Evolutionary conservation across 2,113 vertebrate genomes (phyloP).

Genomic region (Anguilla rostrata): DNA sequence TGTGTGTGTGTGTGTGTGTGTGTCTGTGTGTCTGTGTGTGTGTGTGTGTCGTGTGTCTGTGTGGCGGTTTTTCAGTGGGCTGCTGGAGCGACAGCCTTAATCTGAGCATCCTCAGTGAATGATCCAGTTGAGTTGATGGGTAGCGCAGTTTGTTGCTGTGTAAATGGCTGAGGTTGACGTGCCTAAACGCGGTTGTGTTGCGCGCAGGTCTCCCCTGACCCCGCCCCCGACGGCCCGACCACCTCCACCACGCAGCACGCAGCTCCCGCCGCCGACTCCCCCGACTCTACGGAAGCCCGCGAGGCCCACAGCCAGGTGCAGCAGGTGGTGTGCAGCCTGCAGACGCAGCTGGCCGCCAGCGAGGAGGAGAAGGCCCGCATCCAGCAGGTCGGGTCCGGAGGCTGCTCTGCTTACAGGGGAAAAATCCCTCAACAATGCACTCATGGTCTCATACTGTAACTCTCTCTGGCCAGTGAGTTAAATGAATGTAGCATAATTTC

Average conservation of each 20-base stretch:
- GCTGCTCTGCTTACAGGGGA: neutral
- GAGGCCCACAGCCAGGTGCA: conserved; percentile 54
- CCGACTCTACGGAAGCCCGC: conserved; percentile 10
- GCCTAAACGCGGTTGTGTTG: neutral
- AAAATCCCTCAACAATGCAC: too few relatives aligned
- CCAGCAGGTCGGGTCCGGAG: conserved; percentile 61
- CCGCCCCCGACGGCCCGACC: neutral
- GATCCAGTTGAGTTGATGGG: neutral
- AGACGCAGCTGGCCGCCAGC: conserved; percentile 62
- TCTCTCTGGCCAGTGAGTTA: too few relatives aligned
- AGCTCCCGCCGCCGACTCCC: neutral
- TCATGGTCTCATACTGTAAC: too few relatives aligned
- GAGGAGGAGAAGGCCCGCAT: conserved; percentile 73
- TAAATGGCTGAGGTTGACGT: too few relatives aligned
- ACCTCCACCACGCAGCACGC: neutral
- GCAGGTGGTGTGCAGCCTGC: conserved; percentile 60
- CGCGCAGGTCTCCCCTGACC: neutral
- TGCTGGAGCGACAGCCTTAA: neutral
- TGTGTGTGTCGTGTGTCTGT: too few relatives aligned
- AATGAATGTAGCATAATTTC: too few relatives aligned
- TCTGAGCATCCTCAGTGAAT: neutral
- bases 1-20: too few relatives aligned
- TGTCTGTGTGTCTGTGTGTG: too few relatives aligned
- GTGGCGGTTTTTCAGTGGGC: too few relatives aligned
- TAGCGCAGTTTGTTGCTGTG: too few relatives aligned